These are phyloP conservation scores for Andrena marginata DNA, from an alignment of 2,888 invertebrate species.

Conservation along the genomic window DNA sequence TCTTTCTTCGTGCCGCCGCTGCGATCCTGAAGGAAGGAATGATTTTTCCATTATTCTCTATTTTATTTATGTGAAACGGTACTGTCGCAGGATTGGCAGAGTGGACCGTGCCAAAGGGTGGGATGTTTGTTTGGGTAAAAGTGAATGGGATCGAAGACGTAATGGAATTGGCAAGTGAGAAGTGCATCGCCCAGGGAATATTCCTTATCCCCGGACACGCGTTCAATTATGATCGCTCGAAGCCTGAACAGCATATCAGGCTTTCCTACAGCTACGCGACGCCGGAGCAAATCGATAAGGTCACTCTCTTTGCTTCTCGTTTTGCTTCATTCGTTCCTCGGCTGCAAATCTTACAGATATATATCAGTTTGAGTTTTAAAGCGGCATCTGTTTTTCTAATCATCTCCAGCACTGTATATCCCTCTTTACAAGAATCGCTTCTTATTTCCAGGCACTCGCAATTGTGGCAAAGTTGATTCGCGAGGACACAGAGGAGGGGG, in stretches of 20 bases:
- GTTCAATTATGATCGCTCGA: conserved; percentile 87
- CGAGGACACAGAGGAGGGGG: conserved; percentile 41
- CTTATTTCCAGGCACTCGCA: conserved; percentile 65
- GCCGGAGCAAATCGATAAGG: conserved; percentile 88
- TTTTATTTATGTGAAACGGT: not conserved
- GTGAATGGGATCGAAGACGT: conserved; percentile 89
- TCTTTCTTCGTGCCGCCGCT: too few relatives aligned
- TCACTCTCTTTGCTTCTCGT: conserved; percentile 59
- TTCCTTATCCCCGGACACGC: conserved; percentile 91
- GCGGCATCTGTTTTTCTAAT: not conserved
- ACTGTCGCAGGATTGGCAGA: conserved; percentile 87
- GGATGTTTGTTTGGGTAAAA: conserved; percentile 92
- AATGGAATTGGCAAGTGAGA: conserved; percentile 88
- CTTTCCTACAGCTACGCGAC: conserved; percentile 90
- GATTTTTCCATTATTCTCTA: not conserved
- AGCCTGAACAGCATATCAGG: conserved; percentile 88
- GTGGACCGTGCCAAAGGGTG: conserved; percentile 90
- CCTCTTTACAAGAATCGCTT: not conserved
- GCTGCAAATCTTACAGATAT: not conserved
- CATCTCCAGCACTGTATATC: not conserved
- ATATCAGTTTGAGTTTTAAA: not conserved
- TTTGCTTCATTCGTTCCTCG: not conserved
- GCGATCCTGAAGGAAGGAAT: too few relatives aligned
- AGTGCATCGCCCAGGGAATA: conserved; percentile 88
- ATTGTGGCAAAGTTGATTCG: conserved; percentile 64